Evolutionary conservation across 2,113 vertebrate species (phyloP).

Genomic region (Vanacampus margaritifer): DNA sequence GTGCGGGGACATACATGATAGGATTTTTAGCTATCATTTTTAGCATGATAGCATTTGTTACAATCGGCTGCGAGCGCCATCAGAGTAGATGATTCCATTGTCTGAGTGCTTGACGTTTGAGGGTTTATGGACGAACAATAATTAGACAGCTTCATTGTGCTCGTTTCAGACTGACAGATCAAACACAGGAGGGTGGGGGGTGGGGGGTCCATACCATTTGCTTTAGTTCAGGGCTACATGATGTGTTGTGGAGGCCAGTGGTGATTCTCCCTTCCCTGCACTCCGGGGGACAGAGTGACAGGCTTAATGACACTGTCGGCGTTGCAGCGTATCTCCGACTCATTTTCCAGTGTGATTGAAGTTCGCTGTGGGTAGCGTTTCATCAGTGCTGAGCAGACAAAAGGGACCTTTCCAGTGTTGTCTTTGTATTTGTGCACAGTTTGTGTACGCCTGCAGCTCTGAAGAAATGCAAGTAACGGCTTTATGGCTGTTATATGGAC

Average conservation of each 20-base stretch:
- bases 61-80: slow-evolving; percentile 36
- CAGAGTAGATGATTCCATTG: slow-evolving; percentile 52
- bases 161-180: slow-evolving; percentile 30
- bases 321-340: slow-evolving; percentile 58
- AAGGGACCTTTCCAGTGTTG: slow-evolving; percentile 59
- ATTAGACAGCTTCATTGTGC: slow-evolving; percentile 59
- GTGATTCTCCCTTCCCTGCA: slow-evolving; percentile 32
- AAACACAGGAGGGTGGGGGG: slow-evolving; percentile 6
- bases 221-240: slow-evolving; percentile 38
- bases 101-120: slow-evolving; percentile 49
- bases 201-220: slow-evolving; percentile 37
- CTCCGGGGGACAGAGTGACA: slow-evolving; percentile 61
- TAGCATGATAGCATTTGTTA: slow-evolving; percentile 47
- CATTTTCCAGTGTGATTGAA: slow-evolving; percentile 70
- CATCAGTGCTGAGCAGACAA: slow-evolving; percentile 69
- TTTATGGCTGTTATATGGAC: slow-evolving; percentile 49
- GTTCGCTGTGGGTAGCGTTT: slow-evolving; percentile 71
- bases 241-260: slow-evolving; percentile 33
- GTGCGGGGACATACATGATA: slow-evolving; percentile 57
- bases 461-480: slow-evolving; percentile 41
- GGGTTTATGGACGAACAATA: slow-evolving; percentile 46
- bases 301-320: slow-evolving; percentile 68
- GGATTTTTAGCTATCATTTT: slow-evolving; percentile 47
- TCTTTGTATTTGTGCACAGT: slow-evolving; percentile 45
- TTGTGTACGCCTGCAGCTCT: slow-evolving; percentile 31